A percentile compares a stretch with the other conserved stretches of the same genome.
Evolutionary conservation across 2,113 vertebrate genomes (phyloP).

Genomic region (Xiphophorus couchianus): DNA sequence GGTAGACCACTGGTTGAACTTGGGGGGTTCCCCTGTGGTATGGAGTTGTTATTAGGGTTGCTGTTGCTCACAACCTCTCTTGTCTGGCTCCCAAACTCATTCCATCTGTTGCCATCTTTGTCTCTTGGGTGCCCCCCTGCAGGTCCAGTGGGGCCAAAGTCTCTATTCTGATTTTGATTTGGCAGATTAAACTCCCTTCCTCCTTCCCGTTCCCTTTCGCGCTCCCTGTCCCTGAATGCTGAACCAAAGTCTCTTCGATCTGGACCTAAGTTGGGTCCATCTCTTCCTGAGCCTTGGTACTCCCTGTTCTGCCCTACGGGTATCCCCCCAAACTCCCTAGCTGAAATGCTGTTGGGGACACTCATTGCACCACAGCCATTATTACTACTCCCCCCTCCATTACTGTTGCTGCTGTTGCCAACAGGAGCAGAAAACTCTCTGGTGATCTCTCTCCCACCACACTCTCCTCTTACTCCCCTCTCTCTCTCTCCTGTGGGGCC

Average conservation of each 20-base stretch:
- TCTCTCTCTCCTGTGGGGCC: conserved; percentile 75
- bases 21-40: conserved; percentile 67
- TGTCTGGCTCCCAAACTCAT: conserved; percentile 78
- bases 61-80: conserved; percentile 73
- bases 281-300: conserved; percentile 73
- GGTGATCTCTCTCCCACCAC: conserved; percentile 74
- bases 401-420: conserved; percentile 66
- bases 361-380: conserved; percentile 62
- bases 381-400: conserved; percentile 55
- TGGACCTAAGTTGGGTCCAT: conserved; percentile 69
- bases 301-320: conserved; percentile 76
- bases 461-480: conserved; percentile 77
- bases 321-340: conserved; percentile 73
- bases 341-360: conserved; percentile 63
- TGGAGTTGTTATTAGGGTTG: conserved; percentile 71
- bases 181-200: conserved; percentile 77
- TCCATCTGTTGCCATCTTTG: conserved; percentile 81
- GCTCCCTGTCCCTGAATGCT: conserved; percentile 76
- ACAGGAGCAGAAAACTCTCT: conserved; percentile 75
- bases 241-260: conserved; percentile 79
- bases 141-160: conserved; percentile 75
- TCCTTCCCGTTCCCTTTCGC: conserved; percentile 74
- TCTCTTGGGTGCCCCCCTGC: conserved; percentile 76
- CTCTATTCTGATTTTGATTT: conserved; percentile 79
- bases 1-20: conserved; percentile 67